Conservation (phyloP, 2,888 invertebrate species). For the Eudemis profundana region DNA sequence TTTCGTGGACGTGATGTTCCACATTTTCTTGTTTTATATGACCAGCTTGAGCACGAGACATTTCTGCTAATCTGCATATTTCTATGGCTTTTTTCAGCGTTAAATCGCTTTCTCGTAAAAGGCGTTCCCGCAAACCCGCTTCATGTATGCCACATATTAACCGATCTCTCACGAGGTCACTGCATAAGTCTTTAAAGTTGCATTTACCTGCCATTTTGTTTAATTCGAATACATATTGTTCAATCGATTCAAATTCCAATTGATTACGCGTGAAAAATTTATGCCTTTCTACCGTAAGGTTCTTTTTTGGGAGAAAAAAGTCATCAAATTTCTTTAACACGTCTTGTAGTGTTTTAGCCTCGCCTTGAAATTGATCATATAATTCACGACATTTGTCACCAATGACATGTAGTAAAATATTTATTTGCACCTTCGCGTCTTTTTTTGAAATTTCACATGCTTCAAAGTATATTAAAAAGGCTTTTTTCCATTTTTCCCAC, state of each 20-base stretch:
- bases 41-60: constrained; percentile 44
- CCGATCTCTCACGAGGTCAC: constrained; percentile 46
- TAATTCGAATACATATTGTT: constrained; percentile 47
- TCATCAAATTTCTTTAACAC: constrained; percentile 45
- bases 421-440: constrained; percentile 39
- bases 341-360: constrained; percentile 22
- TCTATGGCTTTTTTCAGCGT: constrained; percentile 45
- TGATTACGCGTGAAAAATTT: constrained; percentile 47
- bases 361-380: constrained; percentile 39
- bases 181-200: constrained; percentile 47
- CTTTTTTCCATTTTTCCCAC: constrained; percentile 45
- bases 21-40: constrained; percentile 32
- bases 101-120: constrained; percentile 46
- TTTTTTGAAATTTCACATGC: constrained; percentile 45
- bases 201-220: constrained; percentile 47
- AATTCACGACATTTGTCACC: constrained; percentile 46
- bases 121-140: constrained; percentile 42
- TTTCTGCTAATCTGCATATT: constrained; percentile 45
- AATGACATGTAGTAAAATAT: constrained; percentile 46
- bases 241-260: constrained; percentile 44
- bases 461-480: constrained; percentile 43
- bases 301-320: constrained; percentile 46
- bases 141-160: constrained; percentile 49
- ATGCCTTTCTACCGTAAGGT: constrained; percentile 47
- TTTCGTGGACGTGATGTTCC: neutral